A percentile compares a stretch with the other conserved stretches of the same genome.
Evolutionary conservation across 2,888 invertebrate genomes (phyloP).

Genomic region (Chrysolina americana): DNA sequence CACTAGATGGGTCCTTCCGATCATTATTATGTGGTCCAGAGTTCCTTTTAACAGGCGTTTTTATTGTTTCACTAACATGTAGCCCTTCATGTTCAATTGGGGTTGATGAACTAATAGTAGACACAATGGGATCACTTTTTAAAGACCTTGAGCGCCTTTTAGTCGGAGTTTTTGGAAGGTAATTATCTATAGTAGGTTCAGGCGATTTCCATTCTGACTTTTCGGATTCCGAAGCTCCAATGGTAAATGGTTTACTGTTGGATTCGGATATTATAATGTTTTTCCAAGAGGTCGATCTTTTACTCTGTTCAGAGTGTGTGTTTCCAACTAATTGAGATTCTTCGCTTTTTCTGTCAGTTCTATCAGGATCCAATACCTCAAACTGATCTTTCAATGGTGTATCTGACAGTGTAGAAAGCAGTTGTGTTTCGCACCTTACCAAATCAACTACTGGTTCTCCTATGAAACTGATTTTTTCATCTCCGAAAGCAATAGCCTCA

Average conservation of each 20-base stretch:
- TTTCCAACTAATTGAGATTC: background rate
- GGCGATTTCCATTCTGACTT: background rate
- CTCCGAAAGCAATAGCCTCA: background rate
- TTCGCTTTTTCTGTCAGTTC: background rate
- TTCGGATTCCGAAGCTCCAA: background rate
- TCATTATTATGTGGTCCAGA: conserved; percentile 10
- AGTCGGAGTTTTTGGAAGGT: background rate
- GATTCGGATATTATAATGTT: background rate
- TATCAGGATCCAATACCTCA: background rate
- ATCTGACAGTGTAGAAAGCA: background rate
- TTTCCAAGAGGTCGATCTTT: background rate
- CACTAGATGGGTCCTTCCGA: background rate
- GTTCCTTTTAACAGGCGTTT: background rate
- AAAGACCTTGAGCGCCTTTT: background rate
- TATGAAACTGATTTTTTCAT: background rate
- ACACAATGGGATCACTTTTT: background rate
- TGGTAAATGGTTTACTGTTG: background rate
- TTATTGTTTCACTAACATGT: background rate
- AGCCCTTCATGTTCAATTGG: background rate
- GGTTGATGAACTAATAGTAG: too few relatives aligned
- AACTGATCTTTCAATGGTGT: background rate
- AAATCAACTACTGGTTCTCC: conserved; percentile 7
- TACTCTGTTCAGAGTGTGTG: background rate
- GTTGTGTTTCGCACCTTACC: conserved; percentile 8
- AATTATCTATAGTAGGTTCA: background rate